Conservation (phyloP, 2,888 invertebrate species). For the Melanophora roralis region DNA sequence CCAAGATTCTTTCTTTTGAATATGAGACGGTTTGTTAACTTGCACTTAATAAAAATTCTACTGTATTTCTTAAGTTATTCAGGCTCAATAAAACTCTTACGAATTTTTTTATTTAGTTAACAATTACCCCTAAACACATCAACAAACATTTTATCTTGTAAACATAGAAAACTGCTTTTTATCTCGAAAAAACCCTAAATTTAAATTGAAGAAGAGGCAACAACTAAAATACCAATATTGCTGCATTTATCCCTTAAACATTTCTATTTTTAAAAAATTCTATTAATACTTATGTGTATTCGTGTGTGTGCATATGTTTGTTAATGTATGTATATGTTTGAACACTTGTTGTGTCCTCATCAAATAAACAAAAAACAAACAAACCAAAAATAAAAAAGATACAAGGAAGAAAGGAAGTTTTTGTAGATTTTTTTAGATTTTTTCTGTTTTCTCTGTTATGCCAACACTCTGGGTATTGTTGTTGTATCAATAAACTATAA, state of each 20-base stretch:
- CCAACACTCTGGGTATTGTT: conserved; percentile 10
- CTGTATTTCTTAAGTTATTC: too few species aligned
- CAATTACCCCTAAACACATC: neutral
- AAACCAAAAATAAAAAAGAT: neutral
- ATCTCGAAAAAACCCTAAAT: neutral
- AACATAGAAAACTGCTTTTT: conserved; percentile 22
- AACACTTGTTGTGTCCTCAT: conserved; percentile 21
- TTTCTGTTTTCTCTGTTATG: conserved; percentile 19
- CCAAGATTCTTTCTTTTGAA: too few species aligned
- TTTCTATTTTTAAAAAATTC: conserved; percentile 41
- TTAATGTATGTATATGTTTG: conserved; percentile 2
- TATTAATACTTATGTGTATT: neutral
- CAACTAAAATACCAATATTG: neutral
- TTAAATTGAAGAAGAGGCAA: neutral
- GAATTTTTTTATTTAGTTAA: neutral
- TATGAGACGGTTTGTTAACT: too few species aligned
- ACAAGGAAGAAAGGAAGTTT: conserved; percentile 10
- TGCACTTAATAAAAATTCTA: too few species aligned
- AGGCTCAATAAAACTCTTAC: neutral
- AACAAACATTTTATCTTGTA: conserved; percentile 3
- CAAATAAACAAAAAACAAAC: too few species aligned
- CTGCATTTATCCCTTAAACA: conserved; percentile 23
- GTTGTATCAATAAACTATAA: conserved; percentile 52
- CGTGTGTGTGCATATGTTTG: neutral
- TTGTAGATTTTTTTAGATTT: neutral